Evolutionary conservation across 2,888 invertebrate species (phyloP).

Genomic region (Drepanosiphum platanoidis): DNA sequence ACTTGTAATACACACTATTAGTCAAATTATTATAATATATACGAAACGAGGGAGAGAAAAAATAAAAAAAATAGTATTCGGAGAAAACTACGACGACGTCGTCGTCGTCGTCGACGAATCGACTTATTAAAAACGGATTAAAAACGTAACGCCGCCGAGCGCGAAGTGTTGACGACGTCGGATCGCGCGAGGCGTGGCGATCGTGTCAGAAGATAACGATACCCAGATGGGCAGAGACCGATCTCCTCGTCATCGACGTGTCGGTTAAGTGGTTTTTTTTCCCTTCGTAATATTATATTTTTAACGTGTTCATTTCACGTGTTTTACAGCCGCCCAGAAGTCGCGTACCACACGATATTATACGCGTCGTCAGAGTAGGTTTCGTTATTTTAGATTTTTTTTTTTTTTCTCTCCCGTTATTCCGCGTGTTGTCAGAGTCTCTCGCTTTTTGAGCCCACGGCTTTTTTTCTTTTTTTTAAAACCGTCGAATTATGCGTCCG

Average conservation of each 20-base stretch:
- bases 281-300: too few relatives aligned
- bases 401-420: neutral
- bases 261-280: constrained; percentile 55
- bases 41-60: neutral
- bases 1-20: too few relatives aligned
- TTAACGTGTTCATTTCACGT: neutral
- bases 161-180: constrained; percentile 47
- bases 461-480: too few relatives aligned
- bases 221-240: too few relatives aligned
- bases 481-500: too few relatives aligned
- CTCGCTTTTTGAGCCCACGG: too few relatives aligned
- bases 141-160: constrained; percentile 5
- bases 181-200: constrained; percentile 48
- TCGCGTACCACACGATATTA: constrained; percentile 21
- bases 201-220: constrained; percentile 41
- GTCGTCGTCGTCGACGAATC: too few relatives aligned
- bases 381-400: neutral
- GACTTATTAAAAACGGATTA: constrained; percentile 41
- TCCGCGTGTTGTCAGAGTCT: too few relatives aligned
- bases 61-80: too few relatives aligned
- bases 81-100: too few relatives aligned
- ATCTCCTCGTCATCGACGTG: constrained; percentile 19
- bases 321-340: constrained; percentile 39
- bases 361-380: too few relatives aligned
- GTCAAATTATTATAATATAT: too few relatives aligned